Conservation (phyloP, 2,888 invertebrate genomes). For the Julus scanicus region DNA sequence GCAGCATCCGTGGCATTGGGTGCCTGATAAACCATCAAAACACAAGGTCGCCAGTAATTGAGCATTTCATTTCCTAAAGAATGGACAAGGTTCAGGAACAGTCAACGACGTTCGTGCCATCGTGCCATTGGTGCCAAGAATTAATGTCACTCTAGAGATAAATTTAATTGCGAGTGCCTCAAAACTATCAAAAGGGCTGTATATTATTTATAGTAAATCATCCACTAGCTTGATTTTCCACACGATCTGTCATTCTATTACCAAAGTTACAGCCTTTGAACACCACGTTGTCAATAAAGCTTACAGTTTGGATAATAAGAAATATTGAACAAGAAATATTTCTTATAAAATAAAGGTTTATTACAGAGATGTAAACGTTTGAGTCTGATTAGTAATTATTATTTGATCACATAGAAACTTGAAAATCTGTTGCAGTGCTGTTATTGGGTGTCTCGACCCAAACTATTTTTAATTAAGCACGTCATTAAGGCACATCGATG, state of each 20-base stretch:
- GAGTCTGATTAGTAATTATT: too few relatives aligned
- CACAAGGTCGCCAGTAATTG: not conserved
- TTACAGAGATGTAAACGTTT: too few relatives aligned
- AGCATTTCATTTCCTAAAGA: not conserved
- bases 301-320: too few relatives aligned
- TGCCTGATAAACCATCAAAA: not conserved
- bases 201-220: not conserved
- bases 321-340: too few relatives aligned
- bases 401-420: too few relatives aligned
- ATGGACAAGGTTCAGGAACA: not conserved
- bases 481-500: not conserved
- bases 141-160: not conserved
- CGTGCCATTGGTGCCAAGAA: not conserved
- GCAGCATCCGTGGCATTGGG: not conserved
- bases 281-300: not conserved
- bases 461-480: not conserved
- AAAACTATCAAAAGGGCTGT: not conserved
- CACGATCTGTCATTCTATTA: not conserved
- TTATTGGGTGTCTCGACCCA: too few relatives aligned
- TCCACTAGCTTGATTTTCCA: not conserved
- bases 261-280: not conserved
- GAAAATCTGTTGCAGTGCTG: too few relatives aligned
- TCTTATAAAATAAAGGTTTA: too few relatives aligned
- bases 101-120: too few relatives aligned
- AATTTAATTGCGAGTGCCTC: conserved; percentile 17